Conservation (phyloP, 2,888 invertebrate species). For the Dryobota labecula region DNA sequence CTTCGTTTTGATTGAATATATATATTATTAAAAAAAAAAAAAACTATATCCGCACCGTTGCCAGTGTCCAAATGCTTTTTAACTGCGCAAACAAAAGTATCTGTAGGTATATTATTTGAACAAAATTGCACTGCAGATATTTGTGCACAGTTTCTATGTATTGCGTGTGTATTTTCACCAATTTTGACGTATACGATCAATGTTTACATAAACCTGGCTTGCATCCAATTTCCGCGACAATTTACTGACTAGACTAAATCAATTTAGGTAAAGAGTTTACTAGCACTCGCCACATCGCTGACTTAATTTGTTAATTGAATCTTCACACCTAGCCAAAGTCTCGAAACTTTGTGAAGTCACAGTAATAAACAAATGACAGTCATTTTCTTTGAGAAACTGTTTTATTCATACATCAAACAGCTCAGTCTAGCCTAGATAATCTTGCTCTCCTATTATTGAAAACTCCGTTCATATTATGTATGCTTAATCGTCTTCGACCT, state of each 20-base stretch:
- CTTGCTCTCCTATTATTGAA: too few relatives aligned
- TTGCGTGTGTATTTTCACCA: neutral
- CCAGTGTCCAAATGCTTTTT: neutral
- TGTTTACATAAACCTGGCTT: conserved; percentile 16
- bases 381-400: too few relatives aligned
- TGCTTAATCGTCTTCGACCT: too few relatives aligned
- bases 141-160: neutral
- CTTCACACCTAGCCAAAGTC: too few relatives aligned
- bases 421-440: too few relatives aligned
- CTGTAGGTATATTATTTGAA: neutral
- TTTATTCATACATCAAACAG: too few relatives aligned
- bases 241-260: neutral
- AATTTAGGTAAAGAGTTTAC: conserved; percentile 8
- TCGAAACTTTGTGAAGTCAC: too few relatives aligned
- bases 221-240: conserved; percentile 22
- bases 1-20: too few relatives aligned
- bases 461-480: too few relatives aligned
- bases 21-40: too few relatives aligned
- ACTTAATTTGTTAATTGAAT: too few relatives aligned
- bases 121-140: neutral
- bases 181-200: conserved; percentile 2
- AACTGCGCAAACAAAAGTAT: neutral
- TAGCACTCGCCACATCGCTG: neutral
- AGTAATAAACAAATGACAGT: too few relatives aligned
- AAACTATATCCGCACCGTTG: neutral